Evolutionary conservation across 2,113 vertebrate species (phyloP).

Genomic region (Nycticorax nycticorax): DNA sequence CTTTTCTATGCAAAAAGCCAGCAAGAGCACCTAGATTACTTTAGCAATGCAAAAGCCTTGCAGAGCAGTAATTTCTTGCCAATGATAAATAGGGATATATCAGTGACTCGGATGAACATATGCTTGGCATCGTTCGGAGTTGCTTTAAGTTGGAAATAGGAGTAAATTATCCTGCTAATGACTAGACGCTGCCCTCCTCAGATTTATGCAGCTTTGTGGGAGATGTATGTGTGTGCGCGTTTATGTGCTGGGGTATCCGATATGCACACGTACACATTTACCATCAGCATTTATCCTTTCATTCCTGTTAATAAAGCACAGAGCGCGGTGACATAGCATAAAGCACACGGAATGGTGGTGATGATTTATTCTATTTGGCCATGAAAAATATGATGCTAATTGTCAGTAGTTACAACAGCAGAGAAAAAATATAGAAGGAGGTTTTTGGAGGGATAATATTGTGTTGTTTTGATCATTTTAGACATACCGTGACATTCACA

Average conservation of each 20-base stretch:
- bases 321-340: background rate
- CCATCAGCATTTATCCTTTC: background rate
- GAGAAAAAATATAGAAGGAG: background rate
- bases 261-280: background rate
- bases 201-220: constrained; percentile 16
- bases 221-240: background rate
- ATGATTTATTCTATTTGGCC: background rate
- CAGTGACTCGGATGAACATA: constrained; percentile 6
- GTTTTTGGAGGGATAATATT: background rate
- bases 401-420: background rate
- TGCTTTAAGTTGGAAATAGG: constrained; percentile 32
- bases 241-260: background rate
- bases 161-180: constrained; percentile 42
- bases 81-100: background rate
- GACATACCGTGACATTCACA: background rate
- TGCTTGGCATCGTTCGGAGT: constrained; percentile 20
- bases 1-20: background rate
- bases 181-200: background rate
- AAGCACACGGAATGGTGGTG: background rate
- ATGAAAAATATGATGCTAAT: background rate
- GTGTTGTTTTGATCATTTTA: background rate
- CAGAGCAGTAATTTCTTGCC: background rate
- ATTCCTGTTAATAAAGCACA: background rate
- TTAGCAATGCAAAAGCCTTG: background rate
- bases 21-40: background rate